Percentiles rank a stretch among this genome's conserved stretches.
Conservation (phyloP, 2,113 vertebrate genomes). For the Saimiri boliviensis region DNA sequence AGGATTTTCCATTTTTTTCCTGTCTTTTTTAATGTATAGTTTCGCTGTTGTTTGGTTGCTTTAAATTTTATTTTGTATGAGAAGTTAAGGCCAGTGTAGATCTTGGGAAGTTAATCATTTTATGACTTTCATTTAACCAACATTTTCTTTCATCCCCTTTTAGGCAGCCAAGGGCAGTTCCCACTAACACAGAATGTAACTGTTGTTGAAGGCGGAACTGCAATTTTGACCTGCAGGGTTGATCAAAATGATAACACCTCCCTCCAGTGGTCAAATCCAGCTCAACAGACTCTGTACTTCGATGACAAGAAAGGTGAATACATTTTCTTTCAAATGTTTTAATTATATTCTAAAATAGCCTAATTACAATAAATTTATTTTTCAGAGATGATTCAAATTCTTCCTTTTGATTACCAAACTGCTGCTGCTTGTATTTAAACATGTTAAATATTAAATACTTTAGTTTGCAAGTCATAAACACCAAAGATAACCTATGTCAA, state of each 20-base stretch:
- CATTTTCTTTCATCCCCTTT: conserved; percentile 64
- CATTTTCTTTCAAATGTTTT: conserved; percentile 66
- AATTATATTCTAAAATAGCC: conserved; percentile 62
- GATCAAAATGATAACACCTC: conserved; percentile 99
- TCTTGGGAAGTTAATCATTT: conserved; percentile 68
- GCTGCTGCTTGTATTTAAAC: conserved; percentile 75
- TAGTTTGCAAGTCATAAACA: conserved; percentile 75
- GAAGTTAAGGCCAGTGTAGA: neutral
- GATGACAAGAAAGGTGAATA: conserved; percentile 98
- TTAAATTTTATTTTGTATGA: conserved; percentile 20
- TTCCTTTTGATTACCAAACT: conserved; percentile 76
- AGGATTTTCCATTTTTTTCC: neutral
- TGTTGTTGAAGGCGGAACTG: conserved; percentile 95
- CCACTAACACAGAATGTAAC: conserved; percentile 97
- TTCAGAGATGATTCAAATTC: conserved; percentile 74
- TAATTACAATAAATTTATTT: conserved; percentile 77
- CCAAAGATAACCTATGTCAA: conserved; percentile 70
- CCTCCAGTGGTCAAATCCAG: conserved; percentile 99
- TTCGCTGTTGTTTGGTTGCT: neutral
- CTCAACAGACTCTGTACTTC: conserved; percentile 99
- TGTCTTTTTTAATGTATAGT: neutral
- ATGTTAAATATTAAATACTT: conserved; percentile 80
- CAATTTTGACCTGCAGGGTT: conserved; percentile 98
- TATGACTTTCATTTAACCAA: conserved; percentile 67
- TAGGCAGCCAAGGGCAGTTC: conserved; percentile 96